phyloP scores from a whole-genome alignment of 2,797 vertebrate genomes.

The Tympanoctomys barrerae region DNA sequence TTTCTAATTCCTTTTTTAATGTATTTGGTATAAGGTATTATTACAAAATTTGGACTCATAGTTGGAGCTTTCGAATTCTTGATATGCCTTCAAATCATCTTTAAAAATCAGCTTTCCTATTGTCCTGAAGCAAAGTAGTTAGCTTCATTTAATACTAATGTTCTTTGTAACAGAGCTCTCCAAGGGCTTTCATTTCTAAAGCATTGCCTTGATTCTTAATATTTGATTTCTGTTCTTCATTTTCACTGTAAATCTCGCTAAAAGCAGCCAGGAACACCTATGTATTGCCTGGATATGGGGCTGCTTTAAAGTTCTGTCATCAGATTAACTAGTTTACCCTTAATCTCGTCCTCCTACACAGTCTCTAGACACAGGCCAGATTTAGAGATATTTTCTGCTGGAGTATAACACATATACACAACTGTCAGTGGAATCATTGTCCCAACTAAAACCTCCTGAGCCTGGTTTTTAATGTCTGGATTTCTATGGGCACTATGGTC shows the following conservation, averaged over 20 bases:
- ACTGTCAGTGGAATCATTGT: background rate
- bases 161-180: background rate
- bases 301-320: background rate
- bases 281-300: background rate
- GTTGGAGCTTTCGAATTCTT: background rate
- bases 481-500: background rate
- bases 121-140: background rate
- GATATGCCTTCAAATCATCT: background rate
- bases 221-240: background rate
- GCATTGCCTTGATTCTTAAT: background rate
- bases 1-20: background rate
- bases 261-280: background rate
- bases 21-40: too few species aligned
- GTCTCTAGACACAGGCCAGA: background rate
- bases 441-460: background rate
- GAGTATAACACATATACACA: background rate
- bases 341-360: background rate
- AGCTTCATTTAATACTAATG: background rate
- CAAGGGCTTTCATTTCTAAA: background rate
- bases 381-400: background rate
- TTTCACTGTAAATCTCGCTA: background rate
- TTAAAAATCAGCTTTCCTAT: background rate
- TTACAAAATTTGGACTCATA: too few species aligned
- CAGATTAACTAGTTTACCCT: background rate
- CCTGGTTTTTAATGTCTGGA: background rate